Conservation (phyloP, 2,797 vertebrate genomes). For the Liasis olivaceus region DNA sequence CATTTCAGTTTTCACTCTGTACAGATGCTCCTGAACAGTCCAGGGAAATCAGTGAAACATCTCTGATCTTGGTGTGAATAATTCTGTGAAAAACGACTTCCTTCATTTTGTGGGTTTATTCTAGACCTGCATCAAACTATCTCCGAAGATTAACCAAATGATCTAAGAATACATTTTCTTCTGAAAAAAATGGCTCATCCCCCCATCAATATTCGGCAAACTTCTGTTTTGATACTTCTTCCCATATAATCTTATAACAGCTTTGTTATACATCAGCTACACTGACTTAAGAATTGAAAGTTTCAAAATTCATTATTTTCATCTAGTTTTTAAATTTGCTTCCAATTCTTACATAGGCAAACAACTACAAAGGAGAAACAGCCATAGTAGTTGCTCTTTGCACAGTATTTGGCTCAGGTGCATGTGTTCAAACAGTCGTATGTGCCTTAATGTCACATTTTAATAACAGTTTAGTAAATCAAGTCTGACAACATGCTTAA, state of each 20-base stretch:
- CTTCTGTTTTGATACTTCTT: background rate
- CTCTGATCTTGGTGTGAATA: background rate
- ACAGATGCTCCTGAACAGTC: background rate
- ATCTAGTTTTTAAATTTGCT: background rate
- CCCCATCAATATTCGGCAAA: background rate
- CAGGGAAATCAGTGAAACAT: background rate
- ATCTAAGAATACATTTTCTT: background rate
- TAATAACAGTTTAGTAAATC: conserved; percentile 4
- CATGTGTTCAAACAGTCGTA: background rate
- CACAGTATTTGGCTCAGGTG: background rate
- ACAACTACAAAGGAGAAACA: background rate
- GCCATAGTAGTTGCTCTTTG: background rate
- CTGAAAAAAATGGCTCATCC: background rate
- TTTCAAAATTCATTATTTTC: background rate
- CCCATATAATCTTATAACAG: background rate
- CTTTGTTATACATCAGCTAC: background rate
- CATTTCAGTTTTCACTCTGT: background rate
- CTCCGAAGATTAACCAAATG: background rate
- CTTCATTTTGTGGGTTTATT: background rate
- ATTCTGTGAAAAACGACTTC: background rate
- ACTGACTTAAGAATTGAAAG: background rate
- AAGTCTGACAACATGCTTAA: background rate
- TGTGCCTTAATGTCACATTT: background rate
- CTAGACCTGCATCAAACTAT: background rate
- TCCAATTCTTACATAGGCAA: background rate